Conservation (phyloP, 2,888 invertebrate species). For the Phragmatobia fuliginosa region DNA sequence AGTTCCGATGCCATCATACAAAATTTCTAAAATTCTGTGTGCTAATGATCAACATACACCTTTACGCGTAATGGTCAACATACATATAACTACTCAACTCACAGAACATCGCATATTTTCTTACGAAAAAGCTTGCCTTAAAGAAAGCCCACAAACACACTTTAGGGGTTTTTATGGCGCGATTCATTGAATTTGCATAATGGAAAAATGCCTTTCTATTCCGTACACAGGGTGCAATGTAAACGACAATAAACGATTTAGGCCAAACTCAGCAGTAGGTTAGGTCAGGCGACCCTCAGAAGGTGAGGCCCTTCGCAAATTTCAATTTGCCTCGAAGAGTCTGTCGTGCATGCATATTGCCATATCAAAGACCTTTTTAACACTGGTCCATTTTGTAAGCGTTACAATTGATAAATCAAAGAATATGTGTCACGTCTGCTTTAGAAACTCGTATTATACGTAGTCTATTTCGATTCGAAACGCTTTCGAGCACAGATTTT, state of each 20-base stretch:
- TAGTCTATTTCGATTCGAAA: background rate
- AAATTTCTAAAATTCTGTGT: too few relatives aligned
- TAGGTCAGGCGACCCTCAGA: slow-evolving; percentile 33
- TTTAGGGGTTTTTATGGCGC: background rate
- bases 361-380: slow-evolving; percentile 62
- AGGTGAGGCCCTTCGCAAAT: slow-evolving; percentile 57
- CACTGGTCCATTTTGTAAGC: slow-evolving; percentile 28
- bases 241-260: slow-evolving; percentile 47
- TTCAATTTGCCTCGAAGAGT: slow-evolving; percentile 68
- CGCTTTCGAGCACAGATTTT: too few relatives aligned
- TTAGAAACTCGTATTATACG: background rate
- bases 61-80: too few relatives aligned
- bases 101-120: background rate
- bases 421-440: background rate
- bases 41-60: too few relatives aligned
- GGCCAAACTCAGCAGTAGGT: slow-evolving; percentile 46
- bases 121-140: background rate
- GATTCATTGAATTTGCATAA: slow-evolving; percentile 31
- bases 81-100: background rate
- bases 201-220: slow-evolving; percentile 25
- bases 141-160: background rate
- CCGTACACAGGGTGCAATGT: slow-evolving; percentile 29
- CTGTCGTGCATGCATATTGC: slow-evolving; percentile 70
- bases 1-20: too few relatives aligned
- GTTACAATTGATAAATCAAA: background rate